Conservation (phyloP, 1,140 invertebrate species). For the Macrotrachela quadricornifera region DNA sequence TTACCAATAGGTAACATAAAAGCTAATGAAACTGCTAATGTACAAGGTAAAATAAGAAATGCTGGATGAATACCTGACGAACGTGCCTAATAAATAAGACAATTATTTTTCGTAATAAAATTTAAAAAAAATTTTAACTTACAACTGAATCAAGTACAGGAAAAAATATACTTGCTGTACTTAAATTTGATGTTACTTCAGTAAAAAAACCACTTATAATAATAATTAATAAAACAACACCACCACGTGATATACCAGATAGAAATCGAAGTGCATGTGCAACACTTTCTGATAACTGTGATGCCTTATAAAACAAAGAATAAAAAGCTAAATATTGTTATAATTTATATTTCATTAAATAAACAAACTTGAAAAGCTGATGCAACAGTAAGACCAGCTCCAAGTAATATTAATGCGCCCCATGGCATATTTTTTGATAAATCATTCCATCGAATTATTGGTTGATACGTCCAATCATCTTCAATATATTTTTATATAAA, state of each 20-base stretch:
- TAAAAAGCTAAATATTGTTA: too few species aligned
- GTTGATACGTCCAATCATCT: neutral
- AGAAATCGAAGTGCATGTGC: constrained; percentile 16
- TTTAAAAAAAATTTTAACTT: constrained; percentile 9
- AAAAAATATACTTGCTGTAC: constrained; percentile 31
- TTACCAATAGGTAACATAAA: constrained; percentile 61
- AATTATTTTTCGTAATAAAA: constrained; percentile 12
- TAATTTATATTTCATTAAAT: neutral
- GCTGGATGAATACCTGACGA: constrained; percentile 45
- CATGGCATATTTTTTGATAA: constrained; percentile 30
- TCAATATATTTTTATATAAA: too few species aligned
- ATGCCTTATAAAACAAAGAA: constrained; percentile 10
- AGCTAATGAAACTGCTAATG: constrained; percentile 50
- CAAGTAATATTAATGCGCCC: constrained; percentile 33
- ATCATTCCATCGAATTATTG: constrained; percentile 18
- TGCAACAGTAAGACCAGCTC: constrained; percentile 67
- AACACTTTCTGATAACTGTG: constrained; percentile 17
- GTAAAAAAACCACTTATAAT: constrained; percentile 12
- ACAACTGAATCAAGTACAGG: constrained; percentile 31
- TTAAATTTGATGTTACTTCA: constrained; percentile 29
- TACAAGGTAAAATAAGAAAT: constrained; percentile 62
- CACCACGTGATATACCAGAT: neutral
- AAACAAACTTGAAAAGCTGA: constrained; percentile 18
- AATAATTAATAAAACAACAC: neutral
- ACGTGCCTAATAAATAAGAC: constrained; percentile 25